These are phyloP conservation scores for Hassar affinis DNA, from an alignment of 2,113 vertebrate species.

Conservation along the genomic window DNA sequence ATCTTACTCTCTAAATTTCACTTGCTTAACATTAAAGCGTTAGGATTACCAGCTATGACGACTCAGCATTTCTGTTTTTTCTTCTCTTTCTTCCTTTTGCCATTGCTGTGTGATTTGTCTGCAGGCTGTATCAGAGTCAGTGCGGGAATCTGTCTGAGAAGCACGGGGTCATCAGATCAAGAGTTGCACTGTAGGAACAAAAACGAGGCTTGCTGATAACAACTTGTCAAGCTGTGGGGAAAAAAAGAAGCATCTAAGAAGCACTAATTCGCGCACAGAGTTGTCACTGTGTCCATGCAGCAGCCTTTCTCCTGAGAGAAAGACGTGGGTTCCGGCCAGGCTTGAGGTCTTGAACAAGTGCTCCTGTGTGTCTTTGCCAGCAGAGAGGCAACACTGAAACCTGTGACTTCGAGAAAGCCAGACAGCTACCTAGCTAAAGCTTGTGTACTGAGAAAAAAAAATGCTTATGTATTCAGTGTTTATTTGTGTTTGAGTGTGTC, in stretches of 20 bases:
- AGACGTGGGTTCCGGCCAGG: conserved; percentile 26
- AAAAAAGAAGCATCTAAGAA: conserved; percentile 1
- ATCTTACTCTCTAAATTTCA: background rate
- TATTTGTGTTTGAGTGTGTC: background rate
- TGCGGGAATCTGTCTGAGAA: conserved; percentile 51
- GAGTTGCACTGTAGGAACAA: background rate
- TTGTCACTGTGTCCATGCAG: conserved; percentile 23
- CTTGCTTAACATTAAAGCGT: background rate
- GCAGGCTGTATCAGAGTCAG: conserved; percentile 14
- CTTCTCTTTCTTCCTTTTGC: conserved; percentile 16
- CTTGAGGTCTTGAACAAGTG: conserved; percentile 23
- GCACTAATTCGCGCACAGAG: conserved; percentile 9
- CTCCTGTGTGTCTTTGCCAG: conserved; percentile 41
- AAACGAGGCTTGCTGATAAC: background rate
- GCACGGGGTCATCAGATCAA: conserved; percentile 56
- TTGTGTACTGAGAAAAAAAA: background rate
- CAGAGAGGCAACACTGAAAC: conserved; percentile 43
- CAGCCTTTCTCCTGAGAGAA: conserved; percentile 16
- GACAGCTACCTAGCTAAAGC: background rate
- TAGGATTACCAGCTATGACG: background rate
- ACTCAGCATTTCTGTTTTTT: conserved; percentile 22
- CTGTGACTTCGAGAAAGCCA: conserved; percentile 1
- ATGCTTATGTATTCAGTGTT: conserved; percentile 28
- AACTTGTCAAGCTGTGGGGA: background rate
- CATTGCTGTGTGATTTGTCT: conserved; percentile 41